These are phyloP conservation scores for Istiophorus platypterus DNA, from an alignment of 2,113 vertebrate genomes.

Conservation along the genomic window DNA sequence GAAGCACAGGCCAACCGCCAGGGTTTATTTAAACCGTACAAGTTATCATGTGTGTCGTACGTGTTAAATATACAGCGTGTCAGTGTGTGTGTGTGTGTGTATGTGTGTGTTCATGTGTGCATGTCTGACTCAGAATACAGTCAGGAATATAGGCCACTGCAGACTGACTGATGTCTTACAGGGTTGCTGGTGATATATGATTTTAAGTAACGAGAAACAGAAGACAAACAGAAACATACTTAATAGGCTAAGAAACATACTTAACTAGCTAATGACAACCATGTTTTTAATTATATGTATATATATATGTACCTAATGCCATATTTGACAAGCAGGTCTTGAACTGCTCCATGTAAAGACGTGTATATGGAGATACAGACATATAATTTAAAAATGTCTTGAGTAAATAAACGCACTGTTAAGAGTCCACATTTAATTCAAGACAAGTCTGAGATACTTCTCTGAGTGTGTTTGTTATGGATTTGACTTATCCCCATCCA, in stretches of 20 bases:
- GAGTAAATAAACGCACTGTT: constrained; percentile 26
- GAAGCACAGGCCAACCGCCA: constrained; percentile 72
- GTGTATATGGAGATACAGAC: constrained; percentile 2
- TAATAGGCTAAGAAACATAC: constrained; percentile 25
- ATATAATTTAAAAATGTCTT: constrained; percentile 18
- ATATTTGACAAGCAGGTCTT: constrained; percentile 11
- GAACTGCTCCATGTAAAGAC: constrained; percentile 14
- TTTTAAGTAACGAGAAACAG: constrained; percentile 33
- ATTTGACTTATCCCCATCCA: background rate
- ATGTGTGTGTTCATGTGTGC: constrained; percentile 18
- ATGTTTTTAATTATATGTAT: background rate
- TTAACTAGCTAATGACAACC: constrained; percentile 2
- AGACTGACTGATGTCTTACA: constrained; percentile 22
- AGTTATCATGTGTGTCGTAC: constrained; percentile 65
- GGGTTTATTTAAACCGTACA: constrained; percentile 68
- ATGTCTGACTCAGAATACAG: constrained; percentile 33
- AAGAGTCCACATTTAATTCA: constrained; percentile 6
- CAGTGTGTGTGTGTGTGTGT: constrained; percentile 25
- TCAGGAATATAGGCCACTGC: constrained; percentile 26
- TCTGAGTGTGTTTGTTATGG: background rate
- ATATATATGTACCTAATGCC: background rate
- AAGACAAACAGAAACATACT: constrained; percentile 33
- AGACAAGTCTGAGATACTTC: constrained; percentile 6
- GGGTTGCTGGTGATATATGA: constrained; percentile 19
- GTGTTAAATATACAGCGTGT: constrained; percentile 69